phyloP scores from a whole-genome alignment of 2,888 invertebrate species.

The Carpatolechia fugitivella region DNA sequence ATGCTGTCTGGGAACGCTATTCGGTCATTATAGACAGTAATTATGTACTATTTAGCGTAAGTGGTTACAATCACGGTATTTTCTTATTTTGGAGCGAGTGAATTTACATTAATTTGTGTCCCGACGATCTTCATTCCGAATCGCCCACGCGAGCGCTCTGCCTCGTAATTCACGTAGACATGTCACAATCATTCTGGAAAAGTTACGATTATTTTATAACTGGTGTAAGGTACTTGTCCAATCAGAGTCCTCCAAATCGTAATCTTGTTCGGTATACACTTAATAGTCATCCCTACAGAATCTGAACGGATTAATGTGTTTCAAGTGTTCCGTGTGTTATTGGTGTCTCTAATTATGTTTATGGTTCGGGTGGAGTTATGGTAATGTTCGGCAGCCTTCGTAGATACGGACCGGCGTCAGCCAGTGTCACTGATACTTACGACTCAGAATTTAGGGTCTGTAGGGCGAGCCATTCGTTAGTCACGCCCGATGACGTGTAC shows the following conservation, averaged over 20 bases:
- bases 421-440: conserved; percentile 70
- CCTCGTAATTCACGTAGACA: conserved; percentile 39
- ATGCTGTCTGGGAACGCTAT: conserved; percentile 19
- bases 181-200: conserved; percentile 40
- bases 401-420: conserved; percentile 51
- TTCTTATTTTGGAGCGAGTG: conserved; percentile 25
- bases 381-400: conserved; percentile 69
- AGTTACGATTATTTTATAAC: conserved; percentile 53
- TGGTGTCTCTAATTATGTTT: conserved; percentile 74
- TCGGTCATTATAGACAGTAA: conserved; percentile 19
- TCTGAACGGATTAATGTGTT: conserved; percentile 70
- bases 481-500: conserved; percentile 79
- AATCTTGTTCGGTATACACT: conserved; percentile 54
- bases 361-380: conserved; percentile 69
- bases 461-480: conserved; percentile 80
- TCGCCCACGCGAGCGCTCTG: conserved; percentile 43
- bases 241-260: conserved; percentile 49
- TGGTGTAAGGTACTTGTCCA: conserved; percentile 46
- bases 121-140: conserved; percentile 42
- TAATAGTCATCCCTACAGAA: conserved; percentile 61
- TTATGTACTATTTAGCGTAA: conserved; percentile 22
- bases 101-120: conserved; percentile 42
- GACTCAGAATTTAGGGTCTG: conserved; percentile 78
- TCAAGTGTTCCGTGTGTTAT: conserved; percentile 66
- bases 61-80: conserved; percentile 21